Conservation (phyloP, 2,888 invertebrate genomes). For the Ypsolopha scabrella region DNA sequence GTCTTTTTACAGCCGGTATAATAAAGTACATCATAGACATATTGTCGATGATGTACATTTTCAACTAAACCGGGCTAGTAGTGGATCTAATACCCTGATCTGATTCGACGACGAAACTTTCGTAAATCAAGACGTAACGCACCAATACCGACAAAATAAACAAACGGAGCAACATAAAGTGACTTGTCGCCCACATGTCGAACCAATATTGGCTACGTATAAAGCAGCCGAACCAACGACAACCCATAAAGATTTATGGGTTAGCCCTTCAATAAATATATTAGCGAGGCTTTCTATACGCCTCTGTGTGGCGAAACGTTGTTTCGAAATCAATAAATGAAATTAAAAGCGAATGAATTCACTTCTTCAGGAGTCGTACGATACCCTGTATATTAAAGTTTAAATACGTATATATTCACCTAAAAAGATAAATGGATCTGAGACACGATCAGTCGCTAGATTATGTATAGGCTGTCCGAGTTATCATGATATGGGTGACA, state of each 20-base stretch:
- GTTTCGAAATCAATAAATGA: background rate
- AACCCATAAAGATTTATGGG: conserved; percentile 20
- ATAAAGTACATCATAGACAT: no score
- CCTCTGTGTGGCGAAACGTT: conserved; percentile 3
- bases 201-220: conserved; percentile 1
- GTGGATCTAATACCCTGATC: no score
- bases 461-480: no score
- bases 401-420: no score
- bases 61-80: background rate
- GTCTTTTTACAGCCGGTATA: no score
- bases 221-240: conserved; percentile 12
- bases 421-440: no score
- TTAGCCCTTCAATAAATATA: conserved; percentile 17
- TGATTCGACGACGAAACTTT: no score
- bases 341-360: background rate
- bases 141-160: background rate
- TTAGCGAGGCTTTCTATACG: conserved; percentile 17
- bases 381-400: no score
- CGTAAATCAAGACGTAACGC: no score
- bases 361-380: no score
- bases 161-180: background rate
- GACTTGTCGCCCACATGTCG: background rate
- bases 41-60: background rate
- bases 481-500: no score
- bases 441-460: no score